Percentiles rank a stretch among this genome's conserved stretches.
phyloP scores from a whole-genome alignment of 1,140 invertebrate genomes.

The Cydia splendana region DNA sequence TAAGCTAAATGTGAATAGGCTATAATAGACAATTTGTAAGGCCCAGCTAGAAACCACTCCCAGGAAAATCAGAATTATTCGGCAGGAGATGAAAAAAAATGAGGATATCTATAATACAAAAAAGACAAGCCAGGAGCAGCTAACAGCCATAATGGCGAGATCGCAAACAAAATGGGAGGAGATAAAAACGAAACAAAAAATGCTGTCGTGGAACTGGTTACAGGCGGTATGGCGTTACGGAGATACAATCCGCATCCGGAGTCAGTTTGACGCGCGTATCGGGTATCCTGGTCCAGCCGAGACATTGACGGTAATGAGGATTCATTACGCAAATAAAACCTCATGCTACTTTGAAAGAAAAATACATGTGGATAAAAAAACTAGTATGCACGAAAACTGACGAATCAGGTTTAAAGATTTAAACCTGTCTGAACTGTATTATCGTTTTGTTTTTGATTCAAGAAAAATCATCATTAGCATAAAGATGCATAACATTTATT shows the following conservation, averaged over 20 bases:
- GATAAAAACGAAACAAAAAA: slow-evolving; percentile 52
- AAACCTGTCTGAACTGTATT: too few species aligned
- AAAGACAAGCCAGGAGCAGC: slow-evolving; percentile 6
- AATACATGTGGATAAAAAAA: neutral
- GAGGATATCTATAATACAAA: slow-evolving; percentile 30
- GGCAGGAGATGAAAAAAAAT: slow-evolving; percentile 37
- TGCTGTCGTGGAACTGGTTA: slow-evolving; percentile 46
- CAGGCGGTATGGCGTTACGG: slow-evolving; percentile 47
- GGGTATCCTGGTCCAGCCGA: slow-evolving; percentile 39
- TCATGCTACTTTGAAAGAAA: neutral
- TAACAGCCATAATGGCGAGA: slow-evolving; percentile 47
- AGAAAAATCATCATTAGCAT: too few species aligned
- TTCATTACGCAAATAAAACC: slow-evolving; percentile 14
- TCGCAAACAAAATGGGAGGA: slow-evolving; percentile 53
- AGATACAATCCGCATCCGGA: slow-evolving; percentile 64
- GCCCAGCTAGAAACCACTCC: too few species aligned
- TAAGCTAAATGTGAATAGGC: too few species aligned
- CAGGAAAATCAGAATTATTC: too few species aligned
- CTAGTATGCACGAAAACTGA: too few species aligned
- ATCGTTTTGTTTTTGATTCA: too few species aligned
- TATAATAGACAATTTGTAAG: too few species aligned
- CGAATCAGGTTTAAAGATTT: too few species aligned
- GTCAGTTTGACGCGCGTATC: slow-evolving; percentile 60
- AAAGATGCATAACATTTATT: too few species aligned
- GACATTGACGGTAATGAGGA: slow-evolving; percentile 17